Evolutionary conservation across 2,113 vertebrate species (phyloP).

Genomic region (Galemys pyrenaicus): DNA sequence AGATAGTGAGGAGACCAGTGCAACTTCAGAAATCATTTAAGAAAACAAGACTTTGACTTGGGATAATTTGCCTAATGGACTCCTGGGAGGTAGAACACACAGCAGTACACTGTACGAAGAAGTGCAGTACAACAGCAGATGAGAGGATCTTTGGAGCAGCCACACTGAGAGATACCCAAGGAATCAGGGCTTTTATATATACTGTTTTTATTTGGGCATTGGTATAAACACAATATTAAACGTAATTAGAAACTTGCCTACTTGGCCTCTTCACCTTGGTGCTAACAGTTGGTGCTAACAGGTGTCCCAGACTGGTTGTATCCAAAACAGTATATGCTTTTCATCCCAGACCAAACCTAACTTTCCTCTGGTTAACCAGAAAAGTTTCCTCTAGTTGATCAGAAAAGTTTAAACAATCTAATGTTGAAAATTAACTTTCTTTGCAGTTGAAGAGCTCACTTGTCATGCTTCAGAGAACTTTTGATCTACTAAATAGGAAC

Average conservation of each 20-base stretch:
- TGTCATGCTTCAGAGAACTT: conserved; percentile 92
- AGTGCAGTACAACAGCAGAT: background rate
- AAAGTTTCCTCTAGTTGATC: conserved; percentile 30
- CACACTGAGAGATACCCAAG: background rate
- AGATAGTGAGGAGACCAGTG: background rate
- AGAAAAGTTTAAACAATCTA: conserved; percentile 15
- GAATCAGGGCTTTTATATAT: background rate
- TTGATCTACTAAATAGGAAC: conserved; percentile 91
- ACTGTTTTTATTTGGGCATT: conserved; percentile 1
- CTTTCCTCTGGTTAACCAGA: conserved; percentile 9
- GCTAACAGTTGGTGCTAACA: too few relatives aligned
- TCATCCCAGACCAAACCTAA: background rate
- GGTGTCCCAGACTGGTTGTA: background rate
- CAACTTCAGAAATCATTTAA: background rate
- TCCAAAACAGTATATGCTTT: conserved; percentile 9
- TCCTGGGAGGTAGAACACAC: background rate
- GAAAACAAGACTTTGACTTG: background rate
- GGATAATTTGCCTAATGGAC: background rate
- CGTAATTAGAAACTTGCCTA: conserved; percentile 8
- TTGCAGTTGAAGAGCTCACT: conserved; percentile 93
- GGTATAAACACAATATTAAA: background rate
- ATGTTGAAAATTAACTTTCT: conserved; percentile 69
- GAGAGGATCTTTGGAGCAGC: background rate
- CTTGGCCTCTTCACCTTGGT: conserved; percentile 6
- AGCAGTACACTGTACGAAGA: background rate